Evolutionary conservation across 2,888 invertebrate species (phyloP).

Genomic region (Bedellia somnulentella): DNA sequence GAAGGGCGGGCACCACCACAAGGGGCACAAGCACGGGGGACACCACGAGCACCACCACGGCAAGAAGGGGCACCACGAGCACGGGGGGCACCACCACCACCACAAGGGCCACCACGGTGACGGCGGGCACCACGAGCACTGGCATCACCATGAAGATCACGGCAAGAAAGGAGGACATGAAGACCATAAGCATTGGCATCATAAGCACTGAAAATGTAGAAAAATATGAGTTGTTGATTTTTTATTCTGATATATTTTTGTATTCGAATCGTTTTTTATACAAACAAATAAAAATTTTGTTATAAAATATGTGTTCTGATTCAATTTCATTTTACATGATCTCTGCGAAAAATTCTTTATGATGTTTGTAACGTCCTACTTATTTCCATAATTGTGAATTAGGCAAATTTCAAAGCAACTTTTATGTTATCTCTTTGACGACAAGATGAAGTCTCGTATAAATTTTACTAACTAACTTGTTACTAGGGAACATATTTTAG

Average conservation of each 20-base stretch:
- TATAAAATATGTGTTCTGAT: constrained; percentile 2
- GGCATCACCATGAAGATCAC: constrained; percentile 70
- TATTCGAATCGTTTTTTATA: constrained; percentile 28
- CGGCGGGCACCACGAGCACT: constrained; percentile 76
- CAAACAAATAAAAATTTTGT: constrained; percentile 9
- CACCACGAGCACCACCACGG: constrained; percentile 78
- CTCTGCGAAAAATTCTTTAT: no score
- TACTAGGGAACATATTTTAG: no score
- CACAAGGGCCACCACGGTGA: constrained; percentile 78
- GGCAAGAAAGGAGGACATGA: constrained; percentile 80
- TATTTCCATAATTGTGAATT: no score
- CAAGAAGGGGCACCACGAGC: constrained; percentile 74
- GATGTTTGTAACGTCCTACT: no score
- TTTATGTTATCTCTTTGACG: no score
- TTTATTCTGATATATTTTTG: constrained; percentile 13
- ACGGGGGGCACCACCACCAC: constrained; percentile 76
- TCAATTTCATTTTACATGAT: no score
- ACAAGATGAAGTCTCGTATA: no score
- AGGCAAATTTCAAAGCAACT: no score
- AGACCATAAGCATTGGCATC: constrained; percentile 78
- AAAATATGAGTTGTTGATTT: constrained; percentile 30
- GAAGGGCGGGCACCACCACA: constrained; percentile 79
- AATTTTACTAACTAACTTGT: no score
- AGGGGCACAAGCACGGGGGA: constrained; percentile 75
- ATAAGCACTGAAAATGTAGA: constrained; percentile 41